Percentiles rank a stretch among this genome's conserved stretches.
Conservation (phyloP, 2,113 vertebrate species). For the Ramphastos sulfuratus region DNA sequence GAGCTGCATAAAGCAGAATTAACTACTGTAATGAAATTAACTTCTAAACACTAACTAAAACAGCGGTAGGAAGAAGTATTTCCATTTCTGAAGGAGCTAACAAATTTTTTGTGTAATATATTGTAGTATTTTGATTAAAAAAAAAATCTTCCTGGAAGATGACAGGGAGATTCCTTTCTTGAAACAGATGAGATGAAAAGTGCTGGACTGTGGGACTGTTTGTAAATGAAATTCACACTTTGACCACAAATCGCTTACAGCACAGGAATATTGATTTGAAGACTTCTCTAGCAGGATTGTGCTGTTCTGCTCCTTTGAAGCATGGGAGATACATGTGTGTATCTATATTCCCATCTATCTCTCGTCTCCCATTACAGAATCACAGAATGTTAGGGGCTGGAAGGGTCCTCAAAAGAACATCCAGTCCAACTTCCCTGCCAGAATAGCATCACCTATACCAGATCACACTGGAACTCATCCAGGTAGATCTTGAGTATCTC, state of each 20-base stretch:
- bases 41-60: background rate
- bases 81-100: background rate
- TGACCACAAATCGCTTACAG: background rate
- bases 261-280: background rate
- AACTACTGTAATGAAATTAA: background rate
- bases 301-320: background rate
- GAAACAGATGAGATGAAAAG: background rate
- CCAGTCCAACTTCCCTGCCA: too few species aligned
- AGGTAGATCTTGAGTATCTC: too few species aligned
- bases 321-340: background rate
- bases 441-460: too few species aligned
- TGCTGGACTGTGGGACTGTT: background rate
- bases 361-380: background rate
- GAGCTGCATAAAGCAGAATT: background rate
- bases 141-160: background rate
- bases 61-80: background rate
- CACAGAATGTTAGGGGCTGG: too few species aligned
- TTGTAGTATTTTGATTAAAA: background rate
- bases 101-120: background rate
- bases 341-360: background rate
- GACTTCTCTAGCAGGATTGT: background rate
- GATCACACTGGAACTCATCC: too few species aligned
- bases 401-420: too few species aligned
- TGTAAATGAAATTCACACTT: background rate
- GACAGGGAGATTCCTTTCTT: background rate